Conservation (phyloP, 1,140 invertebrate species). For the Platyscapa corneri region DNA sequence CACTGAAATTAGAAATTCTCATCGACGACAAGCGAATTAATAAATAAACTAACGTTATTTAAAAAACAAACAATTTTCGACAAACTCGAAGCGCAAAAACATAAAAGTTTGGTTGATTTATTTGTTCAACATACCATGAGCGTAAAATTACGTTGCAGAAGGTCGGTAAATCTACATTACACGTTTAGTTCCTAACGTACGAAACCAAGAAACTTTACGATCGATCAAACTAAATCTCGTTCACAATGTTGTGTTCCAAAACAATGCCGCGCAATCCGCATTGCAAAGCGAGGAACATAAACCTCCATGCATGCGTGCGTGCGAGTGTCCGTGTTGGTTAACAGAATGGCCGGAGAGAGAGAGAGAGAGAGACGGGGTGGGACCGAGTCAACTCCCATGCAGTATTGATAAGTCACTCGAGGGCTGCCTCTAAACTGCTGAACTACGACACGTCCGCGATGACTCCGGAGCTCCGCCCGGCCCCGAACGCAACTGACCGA, state of each 20-base stretch:
- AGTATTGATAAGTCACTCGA: constrained; percentile 34
- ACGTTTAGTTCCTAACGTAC: not conserved
- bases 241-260: constrained; percentile 10
- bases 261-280: constrained; percentile 23
- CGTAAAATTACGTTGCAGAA: not conserved
- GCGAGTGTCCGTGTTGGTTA: not conserved
- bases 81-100: too few species aligned
- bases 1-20: too few species aligned
- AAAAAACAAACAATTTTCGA: too few species aligned
- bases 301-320: constrained; percentile 1
- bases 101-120: not conserved
- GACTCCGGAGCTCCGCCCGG: not conserved
- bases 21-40: too few species aligned
- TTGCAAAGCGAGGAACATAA: constrained; percentile 43
- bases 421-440: not conserved
- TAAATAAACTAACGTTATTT: too few species aligned
- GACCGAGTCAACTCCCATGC: constrained; percentile 14
- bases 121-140: not conserved
- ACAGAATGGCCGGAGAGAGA: not conserved
- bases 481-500: not conserved
- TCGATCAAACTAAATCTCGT: constrained; percentile 44
- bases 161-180: not conserved
- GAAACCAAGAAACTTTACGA: constrained; percentile 34
- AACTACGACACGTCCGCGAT: constrained; percentile 40
- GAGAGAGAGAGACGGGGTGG: not conserved